A percentile compares a stretch with the other conserved stretches of the same genome.
Evolutionary conservation across 2,888 invertebrate genomes (phyloP).

Genomic region (Conchocele bisecta): DNA sequence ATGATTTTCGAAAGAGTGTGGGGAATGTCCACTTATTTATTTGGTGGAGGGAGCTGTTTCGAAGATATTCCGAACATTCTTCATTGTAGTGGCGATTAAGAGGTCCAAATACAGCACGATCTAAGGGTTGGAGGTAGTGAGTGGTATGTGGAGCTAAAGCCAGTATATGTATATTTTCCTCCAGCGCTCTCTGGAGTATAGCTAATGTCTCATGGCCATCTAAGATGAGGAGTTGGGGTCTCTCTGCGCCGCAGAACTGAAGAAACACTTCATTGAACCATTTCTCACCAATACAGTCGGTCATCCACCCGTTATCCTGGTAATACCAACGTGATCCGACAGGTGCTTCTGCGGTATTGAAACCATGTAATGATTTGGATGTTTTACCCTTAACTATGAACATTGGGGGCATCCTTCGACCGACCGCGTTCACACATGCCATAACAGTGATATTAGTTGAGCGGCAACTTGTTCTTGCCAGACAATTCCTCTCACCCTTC

Average conservation of each 20-base stretch:
- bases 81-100: too few relatives aligned
- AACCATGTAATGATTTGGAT: conserved; percentile 6
- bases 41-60: too few relatives aligned
- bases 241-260: conserved; percentile 15
- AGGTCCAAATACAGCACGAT: too few relatives aligned
- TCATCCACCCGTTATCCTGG: conserved; percentile 44
- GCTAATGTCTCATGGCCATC: too few relatives aligned
- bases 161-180: too few relatives aligned
- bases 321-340: conserved; percentile 12
- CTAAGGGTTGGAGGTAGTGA: too few relatives aligned
- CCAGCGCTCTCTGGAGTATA: too few relatives aligned
- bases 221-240: conserved; percentile 32
- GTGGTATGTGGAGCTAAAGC: too few relatives aligned
- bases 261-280: conserved; percentile 38
- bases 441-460: conserved; percentile 8
- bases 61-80: too few relatives aligned
- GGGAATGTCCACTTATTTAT: too few relatives aligned
- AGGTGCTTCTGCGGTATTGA: conserved; percentile 20
- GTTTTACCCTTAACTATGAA: conserved; percentile 40
- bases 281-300: conserved; percentile 23
- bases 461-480: background rate
- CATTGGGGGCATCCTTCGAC: conserved; percentile 29
- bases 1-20: too few relatives aligned
- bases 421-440: conserved; percentile 28
- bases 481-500: background rate